Percentiles rank a stretch among this genome's conserved stretches.
These are phyloP conservation scores for Meloidogyne exigua DNA, from an alignment of 1,140 invertebrate species.

Conservation along the genomic window DNA sequence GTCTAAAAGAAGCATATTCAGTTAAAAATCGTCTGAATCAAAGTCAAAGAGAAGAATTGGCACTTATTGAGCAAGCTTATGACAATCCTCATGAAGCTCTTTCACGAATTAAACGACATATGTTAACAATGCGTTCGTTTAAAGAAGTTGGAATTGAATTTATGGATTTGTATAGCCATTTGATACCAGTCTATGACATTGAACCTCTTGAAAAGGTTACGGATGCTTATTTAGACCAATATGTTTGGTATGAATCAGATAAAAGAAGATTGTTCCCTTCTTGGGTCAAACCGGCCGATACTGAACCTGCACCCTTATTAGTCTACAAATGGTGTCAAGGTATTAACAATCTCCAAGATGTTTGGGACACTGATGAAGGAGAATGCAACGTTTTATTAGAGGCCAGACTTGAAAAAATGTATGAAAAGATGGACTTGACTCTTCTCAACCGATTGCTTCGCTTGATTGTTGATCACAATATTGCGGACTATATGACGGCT, in stretches of 20 bases:
- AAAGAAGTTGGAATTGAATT: conserved; percentile 91
- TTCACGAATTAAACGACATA: conserved; percentile 96
- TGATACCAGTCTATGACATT: conserved; percentile 98
- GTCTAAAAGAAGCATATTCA: conserved; percentile 96
- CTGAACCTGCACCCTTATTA: conserved; percentile 92
- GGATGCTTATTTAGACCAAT: conserved; percentile 99
- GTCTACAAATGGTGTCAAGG: conserved; percentile 99
- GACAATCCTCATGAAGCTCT: conserved; percentile 99
- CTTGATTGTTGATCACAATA: conserved; percentile 98
- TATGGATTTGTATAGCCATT: conserved; percentile 97
- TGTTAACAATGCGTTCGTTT: conserved; percentile 94
- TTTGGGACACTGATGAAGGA: conserved; percentile 96
- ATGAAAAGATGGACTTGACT: conserved; percentile 98
- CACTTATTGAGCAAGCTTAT: conserved; percentile 97
- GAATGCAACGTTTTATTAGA: conserved; percentile 98
- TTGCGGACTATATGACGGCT: conserved; percentile 99
- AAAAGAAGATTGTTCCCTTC: conserved; percentile 92
- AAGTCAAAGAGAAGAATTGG: conserved; percentile 95
- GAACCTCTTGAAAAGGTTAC: conserved; percentile 99
- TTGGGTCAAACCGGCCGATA: conserved; percentile 95
- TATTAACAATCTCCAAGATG: conserved; percentile 94
- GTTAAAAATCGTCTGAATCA: conserved; percentile 97
- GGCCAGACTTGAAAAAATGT: conserved; percentile 88
- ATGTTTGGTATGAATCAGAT: conserved; percentile 99
- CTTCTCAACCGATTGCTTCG: conserved; percentile 86